Evolutionary conservation across 2,888 invertebrate species (phyloP), one percentile per base, ranked within the genome.

Genomic region (Rhamnusium bicolor): DNA sequence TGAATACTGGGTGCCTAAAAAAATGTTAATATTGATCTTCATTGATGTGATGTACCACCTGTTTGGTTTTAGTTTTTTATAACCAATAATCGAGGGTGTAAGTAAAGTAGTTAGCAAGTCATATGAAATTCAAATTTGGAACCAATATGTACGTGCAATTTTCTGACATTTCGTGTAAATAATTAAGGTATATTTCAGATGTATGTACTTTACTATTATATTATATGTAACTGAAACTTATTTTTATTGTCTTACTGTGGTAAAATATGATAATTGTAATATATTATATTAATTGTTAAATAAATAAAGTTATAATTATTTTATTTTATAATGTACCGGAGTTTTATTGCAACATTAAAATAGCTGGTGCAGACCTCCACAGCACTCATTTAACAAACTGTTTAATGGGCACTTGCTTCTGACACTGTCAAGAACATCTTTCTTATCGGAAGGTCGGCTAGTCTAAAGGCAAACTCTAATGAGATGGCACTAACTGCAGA

Each of bases 1-100:
- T 81, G 81, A 83, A 76, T 71, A 79, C 79, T 80, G 80, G 82
- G 82, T 83, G 83, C 82, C 83, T 81, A 78, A 79, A 72, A 78
- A 62, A 72, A 75, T 76, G 76, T 78, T 73, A 75, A 63, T 72
- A 69, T 49, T 74, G 73, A 76, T 77, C 73, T 73, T 67, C 74
- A 75, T 75, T 73, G 76, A 79, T 78, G 80, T 80, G 80, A 80
- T 82, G 54, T 79, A 74, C 71, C 73, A 72, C 72, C 71, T 75
- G 69, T 75, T 73, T 72, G 75, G 77, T 79, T 78, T 77, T 40
- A 72, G 68, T 62, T 63, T 56, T 56, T 54, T 73, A 32, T 73
- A 70, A 77, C 72, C 71, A 71, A 69, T 61, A 21, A 62, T 54
- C 60, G 63, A 72, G 71, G 73, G 63, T 69, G 67, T 21, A 70